Base-by-base conservation (phyloP, 2,113 vertebrate species). In the Rhabdomys dilectus region DNA sequence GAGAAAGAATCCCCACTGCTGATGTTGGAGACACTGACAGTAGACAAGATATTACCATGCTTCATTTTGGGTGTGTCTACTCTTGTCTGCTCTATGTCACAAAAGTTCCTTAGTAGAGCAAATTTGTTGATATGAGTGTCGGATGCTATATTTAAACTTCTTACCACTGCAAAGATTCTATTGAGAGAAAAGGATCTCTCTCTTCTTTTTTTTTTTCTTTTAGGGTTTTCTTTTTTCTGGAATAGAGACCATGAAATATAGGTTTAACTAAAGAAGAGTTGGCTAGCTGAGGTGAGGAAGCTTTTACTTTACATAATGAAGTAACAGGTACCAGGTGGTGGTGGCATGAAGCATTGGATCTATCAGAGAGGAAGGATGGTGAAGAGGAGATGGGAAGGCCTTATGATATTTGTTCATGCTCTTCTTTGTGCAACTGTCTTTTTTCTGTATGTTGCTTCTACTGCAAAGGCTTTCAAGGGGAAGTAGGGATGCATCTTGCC, bases 21-120 rank as follows among this genome's bases (percentile, higher is more conserved):
- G 1, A 26, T 9, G 1, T 15, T n/a, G 48, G 56, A 5, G 22
- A 51, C 22, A 34, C 10, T 64, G 81, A 78, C 58, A 21, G 3
- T 22, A 1, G 66, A 45, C 29, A 21, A 0, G 0, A 1, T 12
- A 75, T 16, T 5, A 42, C 5, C 3, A 19, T 19, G 22, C 0
- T 0, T 60, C 22, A 13, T 9, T 34, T 66, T 9, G 0, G 7
- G 9, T 7, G 2, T 10, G 3, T 60, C 12, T 89, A 1, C 5
- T 75, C 45, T 17, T 10, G 2, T 53, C 34, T 64, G 1, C 15
- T 89, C 16, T n/a, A 53, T 42, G 34, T 17, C 51, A 34, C 4
- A 19, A 3, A 1, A 0, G 3, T 45, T 3, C 2, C 31, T 22
- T 21, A 39, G 22, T 15, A 11, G 17, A 42, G 36, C 29, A 34